Evolutionary conservation across 2,113 vertebrate genomes (phyloP).

Genomic region (Ammodytes dubius): DNA sequence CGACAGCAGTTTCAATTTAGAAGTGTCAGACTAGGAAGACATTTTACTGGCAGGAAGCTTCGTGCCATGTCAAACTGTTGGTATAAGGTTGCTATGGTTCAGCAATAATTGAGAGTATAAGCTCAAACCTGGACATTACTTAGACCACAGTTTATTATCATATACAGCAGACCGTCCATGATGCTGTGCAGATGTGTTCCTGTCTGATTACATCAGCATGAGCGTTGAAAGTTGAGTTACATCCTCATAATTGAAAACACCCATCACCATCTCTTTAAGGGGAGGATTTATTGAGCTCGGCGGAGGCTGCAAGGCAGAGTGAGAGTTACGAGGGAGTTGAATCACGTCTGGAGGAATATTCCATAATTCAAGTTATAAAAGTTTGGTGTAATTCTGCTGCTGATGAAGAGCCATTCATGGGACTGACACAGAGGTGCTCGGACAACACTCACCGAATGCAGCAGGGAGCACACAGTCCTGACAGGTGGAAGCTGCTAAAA

Average conservation of each 20-base stretch:
- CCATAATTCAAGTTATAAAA: slow-evolving; percentile 6
- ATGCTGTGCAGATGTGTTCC: not conserved
- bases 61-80: not conserved
- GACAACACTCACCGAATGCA: not conserved
- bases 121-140: not conserved
- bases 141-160: not conserved
- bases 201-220: slow-evolving; percentile 8
- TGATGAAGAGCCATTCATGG: slow-evolving; percentile 25
- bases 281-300: slow-evolving; percentile 5
- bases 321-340: slow-evolving; percentile 15
- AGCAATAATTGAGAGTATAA: not conserved
- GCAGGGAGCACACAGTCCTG: not conserved
- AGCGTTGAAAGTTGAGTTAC: slow-evolving; percentile 27
- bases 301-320: not conserved
- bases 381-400: slow-evolving; percentile 10
- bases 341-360: slow-evolving; percentile 19
- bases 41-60: not conserved
- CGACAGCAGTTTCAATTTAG: slow-evolving; percentile 22
- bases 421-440: not conserved
- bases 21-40: not conserved
- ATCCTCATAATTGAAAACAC: slow-evolving; percentile 10
- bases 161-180: too few species aligned
- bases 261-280: slow-evolving; percentile 4
- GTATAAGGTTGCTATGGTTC: not conserved
- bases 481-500: slow-evolving; percentile 41